These are phyloP conservation scores for Dryobotodes eremita DNA, from an alignment of 2,888 invertebrate species.

Conservation along the genomic window DNA sequence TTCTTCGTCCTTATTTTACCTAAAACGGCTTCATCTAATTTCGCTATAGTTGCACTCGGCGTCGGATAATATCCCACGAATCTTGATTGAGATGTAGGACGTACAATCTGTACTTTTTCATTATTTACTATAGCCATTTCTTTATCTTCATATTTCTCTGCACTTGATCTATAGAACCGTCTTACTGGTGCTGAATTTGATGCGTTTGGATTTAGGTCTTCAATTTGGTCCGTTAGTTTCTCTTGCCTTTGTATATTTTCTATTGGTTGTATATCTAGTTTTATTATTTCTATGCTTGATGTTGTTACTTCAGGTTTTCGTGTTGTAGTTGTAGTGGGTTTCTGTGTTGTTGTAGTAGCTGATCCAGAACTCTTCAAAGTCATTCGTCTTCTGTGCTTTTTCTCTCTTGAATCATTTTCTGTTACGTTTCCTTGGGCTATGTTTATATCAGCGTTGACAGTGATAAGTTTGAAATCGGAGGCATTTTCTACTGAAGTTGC, in stretches of 20 bases:
- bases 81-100: conserved; percentile 80
- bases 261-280: conserved; percentile 80
- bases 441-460: conserved; percentile 79
- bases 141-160: conserved; percentile 77
- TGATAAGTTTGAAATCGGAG: conserved; percentile 76
- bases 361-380: conserved; percentile 73
- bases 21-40: conserved; percentile 85
- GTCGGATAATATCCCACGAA: conserved; percentile 81
- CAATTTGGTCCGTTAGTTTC: conserved; percentile 80
- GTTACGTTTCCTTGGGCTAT: conserved; percentile 73
- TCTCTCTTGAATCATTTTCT: conserved; percentile 76
- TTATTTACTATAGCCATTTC: conserved; percentile 83
- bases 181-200: conserved; percentile 77
- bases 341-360: conserved; percentile 38
- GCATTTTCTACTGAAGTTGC: conserved; percentile 69
- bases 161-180: conserved; percentile 86
- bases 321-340: conserved; percentile 63
- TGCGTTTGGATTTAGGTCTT: conserved; percentile 74
- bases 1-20: conserved; percentile 80
- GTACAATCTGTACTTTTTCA: conserved; percentile 84
- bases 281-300: conserved; percentile 76
- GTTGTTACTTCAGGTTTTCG: conserved; percentile 67
- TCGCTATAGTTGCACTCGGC: conserved; percentile 80
- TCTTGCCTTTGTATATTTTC: conserved; percentile 77
- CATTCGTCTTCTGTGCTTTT: conserved; percentile 82